A percentile compares a stretch with the other conserved stretches of the same genome.
Conservation (phyloP, 2,797 vertebrate genomes). For the Gambelia wislizenii region DNA sequence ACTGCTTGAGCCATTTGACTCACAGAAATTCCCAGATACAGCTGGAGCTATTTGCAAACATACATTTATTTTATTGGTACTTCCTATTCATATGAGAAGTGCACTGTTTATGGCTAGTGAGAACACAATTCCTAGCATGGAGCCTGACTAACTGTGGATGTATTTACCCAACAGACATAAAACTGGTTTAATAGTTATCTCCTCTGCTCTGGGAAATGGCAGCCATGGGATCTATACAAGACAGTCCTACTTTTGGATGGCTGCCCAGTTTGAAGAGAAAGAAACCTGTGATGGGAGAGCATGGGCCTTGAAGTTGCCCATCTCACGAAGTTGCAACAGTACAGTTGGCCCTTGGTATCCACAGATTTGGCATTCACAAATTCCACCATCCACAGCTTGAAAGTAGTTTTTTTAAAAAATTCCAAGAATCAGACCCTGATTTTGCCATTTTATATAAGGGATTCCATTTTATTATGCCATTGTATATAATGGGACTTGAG, state of each 20-base stretch:
- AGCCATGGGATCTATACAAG: neutral
- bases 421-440: no score
- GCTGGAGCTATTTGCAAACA: neutral
- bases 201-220: neutral
- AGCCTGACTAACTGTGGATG: no score
- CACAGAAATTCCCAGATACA: neutral
- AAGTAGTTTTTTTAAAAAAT: no score
- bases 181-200: neutral
- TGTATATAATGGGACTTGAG: no score
- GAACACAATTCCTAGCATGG: no score
- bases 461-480: no score
- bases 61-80: neutral
- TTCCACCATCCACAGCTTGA: no score
- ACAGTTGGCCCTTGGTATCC: no score
- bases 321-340: neutral
- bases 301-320: neutral
- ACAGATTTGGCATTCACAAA: no score
- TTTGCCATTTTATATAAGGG: no score
- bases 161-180: neutral
- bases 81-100: neutral
- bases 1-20: neutral
- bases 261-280: neutral
- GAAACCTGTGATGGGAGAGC: neutral
- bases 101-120: neutral
- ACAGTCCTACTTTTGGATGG: neutral